Conservation (phyloP, 64 coral and sea anemone genomes). For the Montipora cactus region DNA sequence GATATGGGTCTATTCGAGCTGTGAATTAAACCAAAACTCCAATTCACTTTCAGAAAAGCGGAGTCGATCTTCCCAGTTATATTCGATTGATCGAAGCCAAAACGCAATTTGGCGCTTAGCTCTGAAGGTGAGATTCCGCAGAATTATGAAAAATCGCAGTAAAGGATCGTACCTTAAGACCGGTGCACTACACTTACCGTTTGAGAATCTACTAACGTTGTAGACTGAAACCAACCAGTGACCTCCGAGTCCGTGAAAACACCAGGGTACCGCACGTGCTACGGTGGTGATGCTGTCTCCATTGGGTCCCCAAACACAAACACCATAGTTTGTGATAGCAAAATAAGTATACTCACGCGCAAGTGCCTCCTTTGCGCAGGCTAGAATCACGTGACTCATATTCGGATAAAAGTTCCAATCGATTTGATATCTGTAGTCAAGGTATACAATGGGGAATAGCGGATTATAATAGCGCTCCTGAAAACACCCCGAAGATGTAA, state of each 20-base stretch:
- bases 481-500: slow-evolving; percentile 70
- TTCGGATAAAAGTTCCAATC: slow-evolving; percentile 75
- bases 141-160: no score
- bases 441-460: slow-evolving; percentile 53
- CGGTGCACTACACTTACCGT: not conserved
- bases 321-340: slow-evolving; percentile 78
- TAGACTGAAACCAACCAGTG: slow-evolving; percentile 61
- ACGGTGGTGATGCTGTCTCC: slow-evolving; percentile 33
- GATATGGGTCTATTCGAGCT: no score
- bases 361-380: slow-evolving; percentile 57
- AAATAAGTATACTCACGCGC: slow-evolving; percentile 63
- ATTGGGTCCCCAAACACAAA: slow-evolving; percentile 59
- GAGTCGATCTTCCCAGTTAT: no score
- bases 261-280: slow-evolving; percentile 14
- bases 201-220: not conserved
- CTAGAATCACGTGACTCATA: slow-evolving; percentile 67
- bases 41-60: no score
- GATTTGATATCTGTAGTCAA: slow-evolving; percentile 67
- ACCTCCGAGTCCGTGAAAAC: slow-evolving; percentile 69
- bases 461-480: slow-evolving; percentile 4
- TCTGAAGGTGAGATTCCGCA: no score
- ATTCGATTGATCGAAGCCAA: no score
- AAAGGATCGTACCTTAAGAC: not conserved
- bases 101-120: no score
- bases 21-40: no score